Evolutionary conservation across 1,140 invertebrate genomes (phyloP), one percentile per base, ranked within the genome.

Genomic region (Triops longicaudatus): DNA sequence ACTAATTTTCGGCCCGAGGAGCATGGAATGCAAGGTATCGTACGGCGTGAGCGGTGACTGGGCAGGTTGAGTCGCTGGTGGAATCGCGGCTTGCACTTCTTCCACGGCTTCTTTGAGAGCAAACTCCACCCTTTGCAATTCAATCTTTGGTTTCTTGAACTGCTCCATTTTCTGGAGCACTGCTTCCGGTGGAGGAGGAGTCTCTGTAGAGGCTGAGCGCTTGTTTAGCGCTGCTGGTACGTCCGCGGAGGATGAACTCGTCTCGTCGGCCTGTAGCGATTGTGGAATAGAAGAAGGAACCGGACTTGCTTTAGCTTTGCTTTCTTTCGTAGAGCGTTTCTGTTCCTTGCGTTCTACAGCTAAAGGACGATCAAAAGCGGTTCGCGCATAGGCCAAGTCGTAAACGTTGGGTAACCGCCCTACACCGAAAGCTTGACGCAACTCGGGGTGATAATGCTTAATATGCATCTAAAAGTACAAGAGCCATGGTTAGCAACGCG

Each of bases 391-490:
- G 0, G 93, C 93, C 75, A 94, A 84, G 83, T 95, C 93, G 27
- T 91, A 88, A 75, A 95, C 93, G 84, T 95, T 95, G 22, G 92
- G 92, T 3, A 92, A 93, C 9, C 87, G 88, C 7, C 73, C 78
- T 41, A 79, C 80, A 27, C 91, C 91, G 63, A 93, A 83, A 82
- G 90, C 89, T 81, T 92, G 89, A 0, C 88, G 89, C 79, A 92
- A 87, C 79, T 94, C 92, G 1, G 90, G 88, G 85, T 96, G 93
- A 82, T 95, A 95, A 84, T 95, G 93, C 80, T 95, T 94, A n/a
- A 95, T 91, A 81, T 96, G 93, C 89, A 95, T 95, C 83, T 85
- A 81, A 14, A 43, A 17, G 27, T 28, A 75, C 11, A 37, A 37
- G 31, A 37, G 7, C 31, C n/a, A n/a, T n/a, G n/a, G n/a, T n/a